Evolutionary conservation across 2,797 vertebrate genomes (phyloP).

Genomic region (Pelobates cultripes): DNA sequence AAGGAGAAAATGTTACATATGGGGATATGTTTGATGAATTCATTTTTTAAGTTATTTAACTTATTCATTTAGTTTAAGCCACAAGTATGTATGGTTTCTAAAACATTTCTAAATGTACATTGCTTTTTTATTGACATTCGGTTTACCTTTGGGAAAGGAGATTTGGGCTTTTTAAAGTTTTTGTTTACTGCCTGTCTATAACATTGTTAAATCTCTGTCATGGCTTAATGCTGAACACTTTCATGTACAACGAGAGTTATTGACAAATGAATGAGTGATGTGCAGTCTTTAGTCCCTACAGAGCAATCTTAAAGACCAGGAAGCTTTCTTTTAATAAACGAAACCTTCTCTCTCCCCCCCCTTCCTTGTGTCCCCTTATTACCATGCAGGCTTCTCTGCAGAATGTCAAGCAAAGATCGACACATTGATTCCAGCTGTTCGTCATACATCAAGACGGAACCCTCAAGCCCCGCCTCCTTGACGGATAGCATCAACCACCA

Average conservation of each 20-base stretch:
- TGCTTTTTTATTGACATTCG: conserved; percentile 53
- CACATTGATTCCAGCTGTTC: conserved; percentile 99
- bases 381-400: conserved; percentile 95
- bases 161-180: conserved; percentile 64
- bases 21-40: no score
- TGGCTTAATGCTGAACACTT: conserved; percentile 90
- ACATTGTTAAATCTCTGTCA: conserved; percentile 87
- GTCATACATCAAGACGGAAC: conserved; percentile 99
- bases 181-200: conserved; percentile 77
- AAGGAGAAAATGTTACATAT: no score
- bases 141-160: conserved; percentile 58
- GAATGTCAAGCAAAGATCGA: conserved; percentile 99
- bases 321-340: conserved; percentile 66
- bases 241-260: conserved; percentile 97
- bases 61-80: neutral
- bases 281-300: conserved; percentile 68
- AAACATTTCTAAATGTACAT: neutral
- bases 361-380: conserved; percentile 30
- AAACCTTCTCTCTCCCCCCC: conserved; percentile 57
- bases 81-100: neutral
- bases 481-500: conserved; percentile 99
- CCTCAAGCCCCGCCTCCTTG: conserved; percentile 98
- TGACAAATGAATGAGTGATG: conserved; percentile 92
- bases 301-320: conserved; percentile 62
- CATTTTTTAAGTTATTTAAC: no score